A percentile compares a stretch with the other conserved stretches of the same genome.
phyloP scores from a whole-genome alignment of 2,888 invertebrate genomes.

The Saturnia pavonia region DNA sequence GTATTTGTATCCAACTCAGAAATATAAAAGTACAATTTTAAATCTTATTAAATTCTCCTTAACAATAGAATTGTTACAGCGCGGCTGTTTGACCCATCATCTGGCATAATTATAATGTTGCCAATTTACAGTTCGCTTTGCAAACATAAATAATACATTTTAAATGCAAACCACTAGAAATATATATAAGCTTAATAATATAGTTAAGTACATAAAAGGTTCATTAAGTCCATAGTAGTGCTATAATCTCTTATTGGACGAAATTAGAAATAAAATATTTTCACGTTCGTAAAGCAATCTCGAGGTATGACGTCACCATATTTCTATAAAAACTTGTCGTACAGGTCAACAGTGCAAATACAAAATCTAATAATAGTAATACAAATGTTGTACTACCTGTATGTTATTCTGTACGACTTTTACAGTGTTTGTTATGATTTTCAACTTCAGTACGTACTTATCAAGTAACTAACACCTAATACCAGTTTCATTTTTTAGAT shows the following conservation, averaged over 20 bases:
- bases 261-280: constrained; percentile 35
- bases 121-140: constrained; percentile 19
- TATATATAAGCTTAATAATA: constrained; percentile 62
- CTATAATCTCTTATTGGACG: constrained; percentile 72
- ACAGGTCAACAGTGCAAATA: not conserved
- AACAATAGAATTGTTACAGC: not conserved
- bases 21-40: not conserved
- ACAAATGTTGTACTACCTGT: not conserved
- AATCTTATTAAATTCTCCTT: not conserved
- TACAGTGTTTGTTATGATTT: not conserved
- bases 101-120: not conserved
- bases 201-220: constrained; percentile 75
- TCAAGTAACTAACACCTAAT: not conserved
- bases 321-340: not conserved
- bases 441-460: not conserved
- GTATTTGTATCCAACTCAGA: not conserved
- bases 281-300: not conserved
- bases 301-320: not conserved
- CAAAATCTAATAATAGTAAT: too few relatives aligned
- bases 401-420: not conserved
- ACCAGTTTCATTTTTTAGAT: not conserved
- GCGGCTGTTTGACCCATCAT: not conserved
- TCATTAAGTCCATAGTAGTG: constrained; percentile 61
- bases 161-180: constrained; percentile 61
- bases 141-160: constrained; percentile 56